These are phyloP conservation scores for Drosophila biarmipes DNA, from an alignment of 1,140 invertebrate genomes.

Conservation along the genomic window DNA sequence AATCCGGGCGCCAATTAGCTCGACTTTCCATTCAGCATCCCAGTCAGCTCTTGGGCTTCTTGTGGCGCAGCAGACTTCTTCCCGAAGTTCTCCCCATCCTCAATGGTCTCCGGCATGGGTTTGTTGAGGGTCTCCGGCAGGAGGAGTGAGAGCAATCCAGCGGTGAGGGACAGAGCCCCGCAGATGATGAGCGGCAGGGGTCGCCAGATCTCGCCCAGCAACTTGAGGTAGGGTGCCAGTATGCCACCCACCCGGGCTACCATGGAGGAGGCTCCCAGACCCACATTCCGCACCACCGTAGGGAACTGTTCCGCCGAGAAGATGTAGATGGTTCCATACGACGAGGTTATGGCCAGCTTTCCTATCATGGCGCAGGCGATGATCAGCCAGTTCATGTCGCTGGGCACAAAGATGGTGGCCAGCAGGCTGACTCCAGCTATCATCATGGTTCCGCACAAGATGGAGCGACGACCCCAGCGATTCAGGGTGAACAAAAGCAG, in stretches of 20 bases:
- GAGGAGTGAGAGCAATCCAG: constrained; percentile 88
- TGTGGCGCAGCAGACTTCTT: constrained; percentile 37
- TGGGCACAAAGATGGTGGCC: constrained; percentile 87
- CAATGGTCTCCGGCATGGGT: constrained; percentile 90
- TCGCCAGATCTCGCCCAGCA: constrained; percentile 88
- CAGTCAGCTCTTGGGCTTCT: constrained; percentile 35
- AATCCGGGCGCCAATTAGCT: constrained; percentile 13
- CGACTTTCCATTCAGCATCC: constrained; percentile 47
- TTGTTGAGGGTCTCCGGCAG: constrained; percentile 92
- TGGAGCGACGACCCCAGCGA: constrained; percentile 89
- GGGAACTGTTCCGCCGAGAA: constrained; percentile 94
- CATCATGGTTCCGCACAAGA: constrained; percentile 90
- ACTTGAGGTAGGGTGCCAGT: constrained; percentile 90
- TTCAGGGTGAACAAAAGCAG: constrained; percentile 90
- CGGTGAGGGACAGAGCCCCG: constrained; percentile 87
- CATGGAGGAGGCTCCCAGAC: constrained; percentile 91
- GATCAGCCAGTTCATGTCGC: constrained; percentile 86
- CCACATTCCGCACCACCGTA: constrained; percentile 92
- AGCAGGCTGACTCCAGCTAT: constrained; percentile 88
- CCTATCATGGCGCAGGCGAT: constrained; percentile 92
- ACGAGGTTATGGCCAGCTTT: constrained; percentile 92
- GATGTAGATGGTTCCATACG: constrained; percentile 92
- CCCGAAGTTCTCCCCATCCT: constrained; percentile 90
- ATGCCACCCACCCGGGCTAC: constrained; percentile 91
- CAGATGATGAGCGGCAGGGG: constrained; percentile 91